Evolutionary conservation across 2,888 invertebrate genomes (phyloP), one percentile per base, ranked within the genome.

Genomic region (Pseudanteris insignis): DNA sequence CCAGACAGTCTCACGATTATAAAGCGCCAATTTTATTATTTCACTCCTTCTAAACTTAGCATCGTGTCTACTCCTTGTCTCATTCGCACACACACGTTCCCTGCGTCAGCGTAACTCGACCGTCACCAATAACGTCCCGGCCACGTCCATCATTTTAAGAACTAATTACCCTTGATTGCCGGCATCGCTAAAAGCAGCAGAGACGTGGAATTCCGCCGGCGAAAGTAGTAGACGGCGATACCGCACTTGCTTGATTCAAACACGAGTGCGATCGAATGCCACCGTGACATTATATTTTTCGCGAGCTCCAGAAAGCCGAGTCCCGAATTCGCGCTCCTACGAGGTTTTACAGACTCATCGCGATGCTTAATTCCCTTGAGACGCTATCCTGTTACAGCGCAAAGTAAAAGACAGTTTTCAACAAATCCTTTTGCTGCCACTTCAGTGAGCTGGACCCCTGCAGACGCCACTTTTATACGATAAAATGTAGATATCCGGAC

Each of bases 1-100:
- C 72, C 75, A 74, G 74, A 73, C 75, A 74, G 74, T 74, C 74
- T 75, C 74, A 75, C 74, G 74, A 74, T 75, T 74, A 74, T 74
- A 74, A 75, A 75, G 74, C 72, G 68, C 72, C 72, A 74, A 74
- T 75, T 70, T 74, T 71, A 75, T 75, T 73, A 75, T 75, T 73
- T 67, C 68, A 71, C 68, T 18, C 18, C 6, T 6, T 18, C 67
- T 71, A 70, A 70, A 71, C 70, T 70, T 65, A 65, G 63, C 55
- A 65, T 46, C 64, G 41, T 59, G 41, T 54, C 64, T 58, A 57
- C 26, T 61, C 46, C 44, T 63, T 47, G 43, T 40, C 59, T 64
- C 61, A 53, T 48, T 40, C 50, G 29, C 50, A n/a, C n/a, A n/a
- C n/a, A n/a, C n/a, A n/a, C 54, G 32, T 41, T 32, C 30, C 38